A percentile compares a stretch with the other conserved stretches of the same genome.
phyloP scores from a whole-genome alignment of 2,888 invertebrate genomes.

The Euzophera pinguis region DNA sequence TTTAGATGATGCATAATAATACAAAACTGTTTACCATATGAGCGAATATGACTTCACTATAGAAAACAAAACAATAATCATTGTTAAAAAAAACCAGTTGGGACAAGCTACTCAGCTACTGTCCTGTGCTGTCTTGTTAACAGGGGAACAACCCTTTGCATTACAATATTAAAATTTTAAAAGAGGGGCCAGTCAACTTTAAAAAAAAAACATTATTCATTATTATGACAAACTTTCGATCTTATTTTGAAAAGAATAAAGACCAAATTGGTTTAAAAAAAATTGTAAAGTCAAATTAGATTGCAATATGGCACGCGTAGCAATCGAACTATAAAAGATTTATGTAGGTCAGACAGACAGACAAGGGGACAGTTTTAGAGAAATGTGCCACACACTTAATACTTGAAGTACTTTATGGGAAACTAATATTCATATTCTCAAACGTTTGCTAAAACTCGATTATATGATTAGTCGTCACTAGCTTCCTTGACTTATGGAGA shows the following conservation, averaged over 20 bases:
- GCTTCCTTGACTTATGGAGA: no score
- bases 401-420: no score
- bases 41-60: slow-evolving; percentile 14
- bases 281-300: neutral
- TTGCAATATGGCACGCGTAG: slow-evolving; percentile 2
- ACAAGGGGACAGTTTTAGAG: slow-evolving; percentile 30
- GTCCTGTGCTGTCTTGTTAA: slow-evolving; percentile 1
- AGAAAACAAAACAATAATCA: neutral
- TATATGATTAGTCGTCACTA: no score
- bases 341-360: slow-evolving; percentile 43
- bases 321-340: slow-evolving; percentile 34
- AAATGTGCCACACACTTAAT: slow-evolving; percentile 18
- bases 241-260: neutral
- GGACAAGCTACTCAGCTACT: no score
- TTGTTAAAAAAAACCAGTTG: no score
- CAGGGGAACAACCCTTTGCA: slow-evolving; percentile 35
- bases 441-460: no score
- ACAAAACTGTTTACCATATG: no score
- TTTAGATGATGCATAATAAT: no score
- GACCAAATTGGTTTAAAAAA: neutral
- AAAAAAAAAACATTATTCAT: slow-evolving; percentile 5
- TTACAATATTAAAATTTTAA: slow-evolving; percentile 45
- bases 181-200: slow-evolving; percentile 40
- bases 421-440: no score
- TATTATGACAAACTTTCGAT: neutral